These are phyloP conservation scores for Nomada ruficornis DNA, from an alignment of 2,888 invertebrate species.

Conservation along the genomic window DNA sequence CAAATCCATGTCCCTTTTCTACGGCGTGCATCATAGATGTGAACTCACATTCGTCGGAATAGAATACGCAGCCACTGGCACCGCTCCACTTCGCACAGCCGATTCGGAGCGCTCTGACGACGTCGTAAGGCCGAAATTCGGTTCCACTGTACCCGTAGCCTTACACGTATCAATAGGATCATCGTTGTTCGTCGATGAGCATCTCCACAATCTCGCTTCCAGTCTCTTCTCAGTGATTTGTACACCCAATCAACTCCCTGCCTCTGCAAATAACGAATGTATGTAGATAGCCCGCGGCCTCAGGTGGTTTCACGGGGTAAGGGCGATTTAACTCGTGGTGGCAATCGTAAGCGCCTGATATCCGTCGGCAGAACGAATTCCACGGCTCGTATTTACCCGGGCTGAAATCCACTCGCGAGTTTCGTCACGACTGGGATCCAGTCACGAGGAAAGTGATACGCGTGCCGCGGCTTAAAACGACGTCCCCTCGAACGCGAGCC, in stretches of 20 bases:
- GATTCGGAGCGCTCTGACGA: no score
- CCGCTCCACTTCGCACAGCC: no score
- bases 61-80: no score
- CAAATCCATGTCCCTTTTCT: no score
- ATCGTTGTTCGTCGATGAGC: no score
- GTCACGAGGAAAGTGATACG: constrained; percentile 58
- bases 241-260: background rate
- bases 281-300: constrained; percentile 22
- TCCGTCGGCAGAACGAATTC: constrained; percentile 68
- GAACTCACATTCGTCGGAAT: no score
- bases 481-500: constrained; percentile 44
- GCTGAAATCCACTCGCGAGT: constrained; percentile 52
- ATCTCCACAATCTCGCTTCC: no score
- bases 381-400: constrained; percentile 52
- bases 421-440: constrained; percentile 68
- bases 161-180: no score
- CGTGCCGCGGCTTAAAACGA: constrained; percentile 49
- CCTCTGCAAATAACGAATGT: constrained; percentile 37
- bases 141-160: no score
- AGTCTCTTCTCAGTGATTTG: background rate
- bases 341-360: constrained; percentile 60
- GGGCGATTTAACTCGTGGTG: constrained; percentile 46
- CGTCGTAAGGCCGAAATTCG: no score
- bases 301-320: constrained; percentile 31
- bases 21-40: no score